A percentile compares a stretch with the other conserved stretches of the same genome.
These are phyloP conservation scores for Sinopyrophorus schimmeli DNA, from an alignment of 2,888 invertebrate species.

Conservation along the genomic window DNA sequence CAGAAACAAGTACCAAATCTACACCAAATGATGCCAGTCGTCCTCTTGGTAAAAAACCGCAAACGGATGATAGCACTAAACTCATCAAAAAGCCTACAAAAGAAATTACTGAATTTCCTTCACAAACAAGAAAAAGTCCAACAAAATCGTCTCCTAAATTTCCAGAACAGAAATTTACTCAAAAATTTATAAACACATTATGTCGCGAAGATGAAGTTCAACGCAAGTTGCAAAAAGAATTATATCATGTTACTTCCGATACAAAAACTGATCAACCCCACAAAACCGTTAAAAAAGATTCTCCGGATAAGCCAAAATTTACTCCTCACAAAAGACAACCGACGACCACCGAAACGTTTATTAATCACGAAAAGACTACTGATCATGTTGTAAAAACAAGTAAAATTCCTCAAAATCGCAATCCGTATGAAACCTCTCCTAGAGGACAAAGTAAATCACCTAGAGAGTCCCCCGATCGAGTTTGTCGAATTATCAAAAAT, in stretches of 20 bases:
- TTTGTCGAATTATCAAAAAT: too few relatives aligned
- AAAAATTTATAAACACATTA: constrained; percentile 10
- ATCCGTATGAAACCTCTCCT: too few relatives aligned
- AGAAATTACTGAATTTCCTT: constrained; percentile 23
- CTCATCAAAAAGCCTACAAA: too few relatives aligned
- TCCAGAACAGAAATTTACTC: not conserved
- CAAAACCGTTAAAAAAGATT: constrained; percentile 45
- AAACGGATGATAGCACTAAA: not conserved
- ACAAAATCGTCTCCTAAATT: not conserved
- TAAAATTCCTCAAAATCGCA: too few relatives aligned
- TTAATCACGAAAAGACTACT: constrained; percentile 36
- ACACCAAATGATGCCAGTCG: constrained; percentile 3
- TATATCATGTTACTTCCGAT: not conserved
- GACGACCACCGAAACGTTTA: constrained; percentile 25
- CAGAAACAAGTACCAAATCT: constrained; percentile 2
- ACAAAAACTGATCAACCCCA: constrained; percentile 11
- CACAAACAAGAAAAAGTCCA: constrained; percentile 15
- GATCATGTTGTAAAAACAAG: too few relatives aligned
- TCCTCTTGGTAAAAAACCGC: not conserved
- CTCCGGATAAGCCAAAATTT: constrained; percentile 26
- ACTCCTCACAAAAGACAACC: not conserved
- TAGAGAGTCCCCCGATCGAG: too few relatives aligned
- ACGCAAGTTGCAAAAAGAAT: not conserved
- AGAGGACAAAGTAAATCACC: too few relatives aligned
- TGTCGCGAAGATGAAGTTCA: constrained; percentile 16